Evolutionary conservation across 2,113 vertebrate genomes (phyloP), one percentile per base, ranked within the genome.

Genomic region (Camelus dromedarius): DNA sequence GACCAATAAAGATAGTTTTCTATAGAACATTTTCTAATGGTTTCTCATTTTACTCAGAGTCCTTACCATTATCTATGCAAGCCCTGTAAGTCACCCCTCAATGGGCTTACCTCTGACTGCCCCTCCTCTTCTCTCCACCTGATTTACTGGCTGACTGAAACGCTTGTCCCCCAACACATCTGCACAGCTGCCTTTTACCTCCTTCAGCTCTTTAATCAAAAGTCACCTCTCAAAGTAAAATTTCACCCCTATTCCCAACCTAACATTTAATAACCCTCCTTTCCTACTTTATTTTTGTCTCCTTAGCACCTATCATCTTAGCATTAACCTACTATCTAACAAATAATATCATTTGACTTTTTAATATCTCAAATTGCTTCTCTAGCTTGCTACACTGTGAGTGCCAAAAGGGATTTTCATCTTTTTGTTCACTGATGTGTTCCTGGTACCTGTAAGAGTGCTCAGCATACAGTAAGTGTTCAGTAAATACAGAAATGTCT

Each of bases 321-420:
- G 24, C n/a, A 86, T 93, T 79, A 95, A 67, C n/a, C 90, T 54
- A 72, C 70, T 91, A 87, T 72, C 38, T 86, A 93, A 86, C 69
- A 69, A 11, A 66, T 46, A 93, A 52, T 42, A 82, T 76, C 26
- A 70, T 52, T 72, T 58, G 15, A 32, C 32, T 75, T 97, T 82
- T 86, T 72, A 32, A n/a, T 84, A 77, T 66, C 79, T 28, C 8
- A 64, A 13, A 38, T 28, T 70, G n/a, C 73, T 79, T 72, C 1
- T 93, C 35, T 89, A 18, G 60, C 62, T 48, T 64, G 66, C 38
- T 82, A 83, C 64, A 48, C 30, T 30, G 0, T 62, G 54, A 64
- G 19, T 73, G 22, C 22, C 66, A 82, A 20, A 46, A 82, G 26
- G 13, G n/a, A 69, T 69, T 80, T 92, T 96, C 20, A 60, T 72